phyloP scores from a whole-genome alignment of 1,140 invertebrate species.

The Dinoponera quadriceps region DNA sequence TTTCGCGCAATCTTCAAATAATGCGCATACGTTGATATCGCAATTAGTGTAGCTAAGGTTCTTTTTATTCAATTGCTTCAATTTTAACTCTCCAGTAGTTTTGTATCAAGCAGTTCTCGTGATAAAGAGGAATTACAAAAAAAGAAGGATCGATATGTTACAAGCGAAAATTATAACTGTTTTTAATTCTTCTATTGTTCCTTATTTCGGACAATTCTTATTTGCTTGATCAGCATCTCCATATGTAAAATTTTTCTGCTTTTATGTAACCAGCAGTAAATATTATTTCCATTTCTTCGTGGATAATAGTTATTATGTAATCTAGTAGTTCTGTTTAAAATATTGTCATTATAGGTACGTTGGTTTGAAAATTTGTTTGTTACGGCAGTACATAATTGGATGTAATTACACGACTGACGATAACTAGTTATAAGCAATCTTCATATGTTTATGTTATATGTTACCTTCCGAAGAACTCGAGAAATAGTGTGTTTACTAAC shows the following conservation, averaged over 20 bases:
- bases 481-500: not conserved
- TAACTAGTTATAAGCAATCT: not conserved
- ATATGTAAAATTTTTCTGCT: not conserved
- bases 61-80: constrained; percentile 33
- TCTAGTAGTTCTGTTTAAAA: not conserved
- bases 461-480: not conserved
- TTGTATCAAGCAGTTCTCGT: not conserved
- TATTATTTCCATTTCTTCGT: not conserved
- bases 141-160: not conserved
- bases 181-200: too few relatives aligned
- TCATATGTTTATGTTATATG: constrained; percentile 13
- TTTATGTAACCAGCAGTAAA: constrained; percentile 13
- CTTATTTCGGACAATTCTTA: not conserved
- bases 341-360: not conserved
- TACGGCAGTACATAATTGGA: constrained; percentile 16
- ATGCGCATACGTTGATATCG: not conserved
- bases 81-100: constrained; percentile 30
- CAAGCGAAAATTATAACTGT: too few relatives aligned
- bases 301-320: not conserved
- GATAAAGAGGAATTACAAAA: constrained; percentile 17
- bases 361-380: constrained; percentile 14
- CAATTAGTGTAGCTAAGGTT: not conserved
- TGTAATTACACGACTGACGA: constrained; percentile 7
- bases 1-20: not conserved
- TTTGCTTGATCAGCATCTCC: not conserved